A percentile compares a stretch with the other conserved stretches of the same genome.
phyloP scores from a whole-genome alignment of 2,113 vertebrate species.

The Gymnogyps californianus region DNA sequence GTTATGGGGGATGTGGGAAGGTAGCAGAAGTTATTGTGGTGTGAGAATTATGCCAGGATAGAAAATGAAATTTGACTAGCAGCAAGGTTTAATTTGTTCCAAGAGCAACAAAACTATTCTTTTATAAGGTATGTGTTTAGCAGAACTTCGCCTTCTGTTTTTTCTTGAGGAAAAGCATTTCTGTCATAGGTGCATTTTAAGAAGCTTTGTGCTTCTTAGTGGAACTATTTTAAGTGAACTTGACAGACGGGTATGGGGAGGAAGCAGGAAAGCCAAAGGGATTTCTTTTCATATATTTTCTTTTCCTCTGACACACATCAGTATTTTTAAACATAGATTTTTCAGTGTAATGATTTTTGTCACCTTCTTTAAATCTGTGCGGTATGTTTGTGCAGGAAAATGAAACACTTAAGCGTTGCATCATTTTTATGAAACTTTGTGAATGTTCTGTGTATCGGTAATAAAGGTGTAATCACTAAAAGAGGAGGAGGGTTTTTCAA shows the following conservation, averaged over 20 bases:
- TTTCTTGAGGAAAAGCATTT: background rate
- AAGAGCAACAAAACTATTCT: background rate
- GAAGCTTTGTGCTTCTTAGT: background rate
- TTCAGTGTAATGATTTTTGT: background rate
- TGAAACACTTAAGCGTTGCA: background rate
- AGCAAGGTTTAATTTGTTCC: background rate
- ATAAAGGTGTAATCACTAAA: background rate
- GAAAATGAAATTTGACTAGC: background rate
- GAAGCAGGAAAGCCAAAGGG: background rate
- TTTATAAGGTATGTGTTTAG: background rate
- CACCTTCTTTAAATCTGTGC: background rate
- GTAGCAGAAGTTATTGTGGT: background rate
- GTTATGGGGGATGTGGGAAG: rapidly evolving
- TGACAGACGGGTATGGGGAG: rapidly evolving
- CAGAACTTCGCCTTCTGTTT: background rate
- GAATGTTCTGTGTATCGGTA: background rate
- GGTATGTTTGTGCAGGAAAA: background rate
- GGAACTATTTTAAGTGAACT: background rate
- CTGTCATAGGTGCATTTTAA: background rate
- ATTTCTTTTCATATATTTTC: background rate
- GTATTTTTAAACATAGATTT: background rate
- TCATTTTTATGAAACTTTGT: background rate
- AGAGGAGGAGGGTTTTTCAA: background rate
- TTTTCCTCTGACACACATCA: background rate
- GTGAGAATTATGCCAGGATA: background rate